These are phyloP conservation scores for Heliocidaris tuberculata DNA, from an alignment of 35 echinoderm and acorn worm species.

Conservation along the genomic window DNA sequence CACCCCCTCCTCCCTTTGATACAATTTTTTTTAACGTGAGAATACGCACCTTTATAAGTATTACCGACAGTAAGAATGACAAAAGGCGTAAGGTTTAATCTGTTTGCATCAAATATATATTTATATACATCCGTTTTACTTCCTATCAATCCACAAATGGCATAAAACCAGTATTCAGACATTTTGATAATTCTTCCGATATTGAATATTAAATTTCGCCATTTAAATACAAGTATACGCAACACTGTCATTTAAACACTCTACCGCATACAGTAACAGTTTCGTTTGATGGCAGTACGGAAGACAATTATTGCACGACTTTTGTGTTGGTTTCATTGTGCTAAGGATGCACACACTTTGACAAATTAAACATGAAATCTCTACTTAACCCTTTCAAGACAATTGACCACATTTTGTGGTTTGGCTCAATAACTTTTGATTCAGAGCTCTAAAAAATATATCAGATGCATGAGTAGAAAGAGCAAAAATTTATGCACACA, in stretches of 20 bases:
- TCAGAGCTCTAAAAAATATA: too few species aligned
- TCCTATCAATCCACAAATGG: neutral
- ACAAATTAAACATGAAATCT: too few species aligned
- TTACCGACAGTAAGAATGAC: neutral
- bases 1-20: too few species aligned
- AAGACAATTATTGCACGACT: neutral
- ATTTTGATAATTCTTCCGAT: neutral
- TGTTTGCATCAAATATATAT: constrained; percentile 2
- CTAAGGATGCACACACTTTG: too few species aligned
- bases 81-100: neutral
- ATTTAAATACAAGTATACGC: neutral
- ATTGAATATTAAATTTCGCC: neutral
- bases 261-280: neutral
- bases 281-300: neutral
- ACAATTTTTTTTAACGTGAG: too few species aligned
- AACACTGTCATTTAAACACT: neutral
- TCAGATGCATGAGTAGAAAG: too few species aligned
- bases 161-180: neutral
- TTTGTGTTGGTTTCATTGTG: neutral
- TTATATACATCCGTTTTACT: neutral
- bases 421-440: too few species aligned
- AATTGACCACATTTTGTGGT: too few species aligned
- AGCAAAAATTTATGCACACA: too few species aligned
- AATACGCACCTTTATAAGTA: too few species aligned
- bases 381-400: too few species aligned